Evolutionary conservation across 2,797 vertebrate genomes (phyloP).

Genomic region (Helicolenus hilgendorfi): DNA sequence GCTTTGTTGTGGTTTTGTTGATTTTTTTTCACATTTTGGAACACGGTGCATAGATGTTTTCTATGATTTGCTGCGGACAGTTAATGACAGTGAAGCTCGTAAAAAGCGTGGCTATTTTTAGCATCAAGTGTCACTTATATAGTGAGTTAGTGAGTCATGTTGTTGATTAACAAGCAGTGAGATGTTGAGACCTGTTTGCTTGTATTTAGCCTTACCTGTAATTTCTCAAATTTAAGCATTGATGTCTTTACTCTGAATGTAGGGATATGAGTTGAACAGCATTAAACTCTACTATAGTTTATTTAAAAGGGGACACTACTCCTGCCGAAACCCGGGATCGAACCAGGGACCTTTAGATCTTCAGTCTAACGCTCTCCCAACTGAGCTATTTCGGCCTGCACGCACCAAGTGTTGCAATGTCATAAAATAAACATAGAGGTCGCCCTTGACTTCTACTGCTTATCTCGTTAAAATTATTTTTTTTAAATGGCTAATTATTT

Average conservation of each 20-base stretch:
- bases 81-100: background rate
- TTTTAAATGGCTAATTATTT: background rate
- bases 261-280: no score
- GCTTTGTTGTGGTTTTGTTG: no score
- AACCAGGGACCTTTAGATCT: conserved; percentile 81
- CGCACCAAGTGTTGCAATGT: no score
- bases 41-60: no score
- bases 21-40: no score
- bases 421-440: background rate
- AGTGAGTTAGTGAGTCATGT: background rate
- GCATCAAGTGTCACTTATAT: background rate
- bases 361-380: conserved; percentile 84
- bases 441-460: no score
- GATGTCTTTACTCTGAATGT: background rate
- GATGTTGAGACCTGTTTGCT: background rate
- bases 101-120: background rate
- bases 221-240: background rate
- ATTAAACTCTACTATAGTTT: background rate
- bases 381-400: conserved; percentile 62
- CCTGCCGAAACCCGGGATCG: conserved; percentile 77
- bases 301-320: background rate
- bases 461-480: no score
- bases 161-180: background rate
- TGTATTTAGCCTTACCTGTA: background rate
- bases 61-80: background rate